These are phyloP conservation scores for Oxygymnocypris stewartii DNA, from an alignment of 2,113 vertebrate species.

Conservation along the genomic window DNA sequence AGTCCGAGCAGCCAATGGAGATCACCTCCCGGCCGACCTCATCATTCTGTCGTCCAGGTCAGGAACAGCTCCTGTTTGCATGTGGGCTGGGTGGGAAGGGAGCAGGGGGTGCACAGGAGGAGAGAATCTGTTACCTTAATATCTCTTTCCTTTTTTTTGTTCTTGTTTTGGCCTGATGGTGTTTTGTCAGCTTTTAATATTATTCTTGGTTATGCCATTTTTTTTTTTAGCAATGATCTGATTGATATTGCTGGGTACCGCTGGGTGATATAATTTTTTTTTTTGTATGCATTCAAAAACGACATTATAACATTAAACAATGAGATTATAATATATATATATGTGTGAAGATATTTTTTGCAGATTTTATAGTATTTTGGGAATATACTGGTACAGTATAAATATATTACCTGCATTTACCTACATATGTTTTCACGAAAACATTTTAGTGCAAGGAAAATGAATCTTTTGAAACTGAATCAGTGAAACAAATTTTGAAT, in stretches of 20 bases:
- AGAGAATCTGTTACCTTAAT: constrained; percentile 29
- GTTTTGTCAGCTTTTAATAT: background rate
- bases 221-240: background rate
- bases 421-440: background rate
- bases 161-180: background rate
- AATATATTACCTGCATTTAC: background rate
- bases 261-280: background rate
- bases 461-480: background rate
- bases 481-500: too few species aligned
- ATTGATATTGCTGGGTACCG: background rate
- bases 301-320: too few species aligned
- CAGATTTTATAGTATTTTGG: background rate
- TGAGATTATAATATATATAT: too few species aligned
- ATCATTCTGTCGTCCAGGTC: constrained; percentile 99
- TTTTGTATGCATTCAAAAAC: background rate
- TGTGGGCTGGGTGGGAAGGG: constrained; percentile 71
- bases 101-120: constrained; percentile 62
- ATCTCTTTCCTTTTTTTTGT: background rate
- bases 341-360: too few species aligned
- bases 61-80: constrained; percentile 75
- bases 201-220: background rate
- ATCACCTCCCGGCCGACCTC: constrained; percentile 98
- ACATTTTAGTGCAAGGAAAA: background rate
- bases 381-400: background rate
- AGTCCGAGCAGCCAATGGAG: constrained; percentile 97